These are phyloP conservation scores for Apteryx owenii DNA, from an alignment of 2,113 vertebrate species.

Conservation along the genomic window DNA sequence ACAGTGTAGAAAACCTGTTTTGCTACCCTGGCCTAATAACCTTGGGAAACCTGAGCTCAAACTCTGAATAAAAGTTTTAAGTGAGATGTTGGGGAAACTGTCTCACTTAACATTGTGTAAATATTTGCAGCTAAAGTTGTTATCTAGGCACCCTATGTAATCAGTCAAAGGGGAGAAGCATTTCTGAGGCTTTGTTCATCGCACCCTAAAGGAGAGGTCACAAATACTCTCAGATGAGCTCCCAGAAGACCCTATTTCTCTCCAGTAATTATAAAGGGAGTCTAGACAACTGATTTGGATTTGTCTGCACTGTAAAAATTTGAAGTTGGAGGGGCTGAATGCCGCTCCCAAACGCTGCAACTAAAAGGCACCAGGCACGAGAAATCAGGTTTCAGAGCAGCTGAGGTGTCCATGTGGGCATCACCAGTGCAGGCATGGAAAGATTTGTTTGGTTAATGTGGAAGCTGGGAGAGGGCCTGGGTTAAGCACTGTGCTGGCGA, in stretches of 20 bases:
- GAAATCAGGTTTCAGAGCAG: neutral
- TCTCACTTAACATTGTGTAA: neutral
- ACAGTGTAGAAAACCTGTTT: neutral
- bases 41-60: neutral
- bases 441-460: neutral
- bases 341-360: neutral
- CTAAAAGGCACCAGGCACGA: neutral
- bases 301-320: neutral
- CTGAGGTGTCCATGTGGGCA: neutral
- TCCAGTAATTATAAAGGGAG: rapidly evolving
- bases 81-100: rapidly evolving
- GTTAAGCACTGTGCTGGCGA: neutral
- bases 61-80: neutral
- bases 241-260: neutral
- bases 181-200: neutral
- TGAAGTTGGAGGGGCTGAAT: neutral
- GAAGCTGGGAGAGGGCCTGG: neutral
- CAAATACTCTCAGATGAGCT: neutral
- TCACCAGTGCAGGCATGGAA: rapidly evolving
- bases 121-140: neutral
- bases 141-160: neutral
- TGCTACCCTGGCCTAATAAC: neutral
- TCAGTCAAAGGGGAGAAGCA: neutral
- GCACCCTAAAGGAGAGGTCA: rapidly evolving
- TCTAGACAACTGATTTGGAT: neutral